Evolutionary conservation across 2,113 vertebrate genomes (phyloP), one percentile per base, ranked within the genome.

Genomic region (Puma concolor): DNA sequence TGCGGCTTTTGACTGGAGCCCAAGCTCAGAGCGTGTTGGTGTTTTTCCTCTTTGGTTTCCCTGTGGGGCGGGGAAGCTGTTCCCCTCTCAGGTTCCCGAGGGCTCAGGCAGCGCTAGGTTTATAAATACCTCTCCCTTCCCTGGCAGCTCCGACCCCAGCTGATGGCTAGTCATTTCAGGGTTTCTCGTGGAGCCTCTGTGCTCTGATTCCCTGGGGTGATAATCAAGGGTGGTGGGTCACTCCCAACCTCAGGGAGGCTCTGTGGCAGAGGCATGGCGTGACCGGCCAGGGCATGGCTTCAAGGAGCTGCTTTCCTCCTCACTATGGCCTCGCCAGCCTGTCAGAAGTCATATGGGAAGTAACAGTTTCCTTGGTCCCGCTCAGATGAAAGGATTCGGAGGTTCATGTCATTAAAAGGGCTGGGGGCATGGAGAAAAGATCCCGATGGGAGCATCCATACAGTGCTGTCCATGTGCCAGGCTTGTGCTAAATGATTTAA

Each of bases 41-140:
- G 97, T 92, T 97, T 97, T 93, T 97, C 92, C 96, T 96, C 95
- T 95, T 72, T 80, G 94, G 82, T 52, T 95, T 97, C 92, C 94
- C 96, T 27, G 54, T 0, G 6, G 95, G 94, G 84, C 29, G 88
- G 96, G 95, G 80, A 93, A 77, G 76, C 90, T 85, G 77, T 54
- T 79, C 81, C 66, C 84, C 87, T 97, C 97, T 96, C 92, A n/a
- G 95, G 94, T 97, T 98, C 96, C 97, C 41, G 33, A 91, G 96
- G 92, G 57, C 87, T 82, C 92, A 1, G 86, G 8, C n/a, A 2
- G 95, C 1, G 50, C 95, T 96, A 96, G 87, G 71, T 91, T 97
- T 98, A 98, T 97, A 98, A 97, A 97, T 98, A 98, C 80, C 71
- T 27, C 48, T 79, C 57, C 69, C 44, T 48, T 23, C 12, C 52